These are phyloP conservation scores for Rhyacophila evoluta DNA, from an alignment of 2,888 invertebrate genomes.

Conservation along the genomic window DNA sequence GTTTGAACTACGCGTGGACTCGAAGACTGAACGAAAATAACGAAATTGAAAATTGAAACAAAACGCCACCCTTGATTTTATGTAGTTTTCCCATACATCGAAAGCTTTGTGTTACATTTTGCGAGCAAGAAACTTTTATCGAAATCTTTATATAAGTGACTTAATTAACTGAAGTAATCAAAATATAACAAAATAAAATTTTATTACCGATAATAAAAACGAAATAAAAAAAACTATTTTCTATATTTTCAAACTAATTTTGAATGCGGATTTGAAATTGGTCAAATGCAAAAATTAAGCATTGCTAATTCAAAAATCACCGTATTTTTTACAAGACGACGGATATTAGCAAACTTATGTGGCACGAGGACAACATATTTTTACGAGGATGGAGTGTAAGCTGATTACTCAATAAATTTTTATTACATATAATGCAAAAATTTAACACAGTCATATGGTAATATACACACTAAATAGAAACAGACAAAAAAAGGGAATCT, in stretches of 20 bases:
- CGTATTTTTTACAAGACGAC: no score
- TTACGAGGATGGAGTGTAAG: no score
- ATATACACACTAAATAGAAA: no score
- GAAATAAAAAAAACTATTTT: neutral
- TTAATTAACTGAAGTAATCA: constrained; percentile 8
- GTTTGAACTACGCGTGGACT: neutral
- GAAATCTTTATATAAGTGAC: neutral
- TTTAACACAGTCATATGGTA: no score
- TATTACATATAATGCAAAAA: no score
- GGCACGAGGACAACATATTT: no score
- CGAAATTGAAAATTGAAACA: neutral
- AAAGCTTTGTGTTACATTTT: neutral
- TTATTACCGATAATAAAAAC: neutral
- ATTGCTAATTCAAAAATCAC: no score
- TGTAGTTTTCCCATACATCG: neutral
- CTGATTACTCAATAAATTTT: no score
- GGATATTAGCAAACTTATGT: no score
- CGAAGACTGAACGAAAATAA: neutral
- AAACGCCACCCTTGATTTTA: constrained; percentile 23
- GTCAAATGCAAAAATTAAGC: neutral
- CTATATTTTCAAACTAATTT: neutral
- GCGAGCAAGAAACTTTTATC: neutral
- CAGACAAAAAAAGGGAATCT: no score
- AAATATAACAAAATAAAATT: neutral
- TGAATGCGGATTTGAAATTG: neutral